Evolutionary conservation across 1,140 invertebrate species (phyloP).

Genomic region (Bombyx mandarina): DNA sequence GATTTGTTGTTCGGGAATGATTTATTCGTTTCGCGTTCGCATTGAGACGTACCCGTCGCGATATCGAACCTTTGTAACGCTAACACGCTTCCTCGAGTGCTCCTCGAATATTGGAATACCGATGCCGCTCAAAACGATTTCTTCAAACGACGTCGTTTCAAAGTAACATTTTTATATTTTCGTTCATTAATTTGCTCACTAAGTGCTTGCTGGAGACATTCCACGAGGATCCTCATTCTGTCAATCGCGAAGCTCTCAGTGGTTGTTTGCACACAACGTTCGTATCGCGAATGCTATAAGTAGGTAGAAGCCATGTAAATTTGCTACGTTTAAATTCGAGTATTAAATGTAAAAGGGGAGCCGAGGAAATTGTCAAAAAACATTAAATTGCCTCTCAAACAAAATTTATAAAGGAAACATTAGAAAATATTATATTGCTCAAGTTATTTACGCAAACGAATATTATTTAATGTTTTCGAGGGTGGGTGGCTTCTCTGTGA

Average conservation of each 20-base stretch:
- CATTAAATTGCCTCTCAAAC: slow-evolving; percentile 5
- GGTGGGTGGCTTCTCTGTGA: no score
- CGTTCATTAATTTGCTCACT: slow-evolving; percentile 46
- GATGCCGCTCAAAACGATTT: slow-evolving; percentile 33
- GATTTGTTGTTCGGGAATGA: slow-evolving; percentile 34
- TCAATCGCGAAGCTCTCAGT: slow-evolving; percentile 28
- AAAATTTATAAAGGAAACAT: background rate
- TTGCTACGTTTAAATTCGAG: slow-evolving; percentile 6
- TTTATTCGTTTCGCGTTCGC: slow-evolving; percentile 43
- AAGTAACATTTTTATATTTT: slow-evolving; percentile 31
- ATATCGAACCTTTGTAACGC: no score
- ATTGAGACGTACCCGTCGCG: background rate
- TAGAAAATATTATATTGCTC: no score
- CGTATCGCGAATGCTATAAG: background rate
- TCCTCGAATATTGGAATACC: slow-evolving; percentile 20
- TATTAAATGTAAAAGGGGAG: slow-evolving; percentile 4
- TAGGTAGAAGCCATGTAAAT: no score
- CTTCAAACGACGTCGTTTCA: slow-evolving; percentile 27
- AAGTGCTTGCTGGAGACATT: slow-evolving; percentile 30
- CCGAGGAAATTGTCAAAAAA: slow-evolving; percentile 7
- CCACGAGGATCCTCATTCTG: slow-evolving; percentile 25
- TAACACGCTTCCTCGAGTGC: slow-evolving; percentile 20
- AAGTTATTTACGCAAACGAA: no score
- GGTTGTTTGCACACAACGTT: slow-evolving; percentile 30
- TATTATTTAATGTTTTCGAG: no score